Conservation (phyloP, 2,113 vertebrate species). For the Helogale parvula region DNA sequence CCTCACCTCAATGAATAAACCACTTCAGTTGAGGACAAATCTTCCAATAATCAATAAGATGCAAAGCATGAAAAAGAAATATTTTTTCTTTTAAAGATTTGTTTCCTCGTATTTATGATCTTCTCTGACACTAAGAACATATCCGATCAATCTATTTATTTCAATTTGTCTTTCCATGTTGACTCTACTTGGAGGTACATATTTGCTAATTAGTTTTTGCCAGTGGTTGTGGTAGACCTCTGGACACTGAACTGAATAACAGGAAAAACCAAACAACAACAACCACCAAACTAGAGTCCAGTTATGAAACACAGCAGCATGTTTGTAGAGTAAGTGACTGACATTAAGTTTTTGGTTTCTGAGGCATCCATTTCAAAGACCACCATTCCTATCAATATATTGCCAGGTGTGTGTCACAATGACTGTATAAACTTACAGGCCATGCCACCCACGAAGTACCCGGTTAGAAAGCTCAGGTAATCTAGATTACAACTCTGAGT, state of each 20-base stretch:
- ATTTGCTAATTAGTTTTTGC: neutral
- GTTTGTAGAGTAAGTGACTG: neutral
- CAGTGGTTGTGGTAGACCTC: neutral
- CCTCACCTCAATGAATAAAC: neutral
- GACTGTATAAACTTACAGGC: too few relatives aligned
- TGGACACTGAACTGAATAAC: neutral
- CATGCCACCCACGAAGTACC: neutral
- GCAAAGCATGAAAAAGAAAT: neutral
- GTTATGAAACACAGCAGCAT: neutral
- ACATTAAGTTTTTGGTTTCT: neutral
- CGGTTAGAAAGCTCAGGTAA: neutral
- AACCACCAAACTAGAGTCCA: neutral
- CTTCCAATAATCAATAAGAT: neutral
- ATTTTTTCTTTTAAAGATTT: neutral
- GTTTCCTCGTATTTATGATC: neutral
- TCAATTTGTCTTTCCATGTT: neutral
- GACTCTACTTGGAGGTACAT: neutral
- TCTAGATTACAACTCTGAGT: neutral
- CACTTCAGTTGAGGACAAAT: neutral
- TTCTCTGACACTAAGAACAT: neutral
- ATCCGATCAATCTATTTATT: neutral
- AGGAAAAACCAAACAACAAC: too few relatives aligned
- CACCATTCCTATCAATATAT: neutral
- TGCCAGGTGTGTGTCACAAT: neutral
- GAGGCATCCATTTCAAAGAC: neutral